Evolutionary conservation across 2,797 vertebrate species (phyloP).

Genomic region (Sebastes aleutianus): DNA sequence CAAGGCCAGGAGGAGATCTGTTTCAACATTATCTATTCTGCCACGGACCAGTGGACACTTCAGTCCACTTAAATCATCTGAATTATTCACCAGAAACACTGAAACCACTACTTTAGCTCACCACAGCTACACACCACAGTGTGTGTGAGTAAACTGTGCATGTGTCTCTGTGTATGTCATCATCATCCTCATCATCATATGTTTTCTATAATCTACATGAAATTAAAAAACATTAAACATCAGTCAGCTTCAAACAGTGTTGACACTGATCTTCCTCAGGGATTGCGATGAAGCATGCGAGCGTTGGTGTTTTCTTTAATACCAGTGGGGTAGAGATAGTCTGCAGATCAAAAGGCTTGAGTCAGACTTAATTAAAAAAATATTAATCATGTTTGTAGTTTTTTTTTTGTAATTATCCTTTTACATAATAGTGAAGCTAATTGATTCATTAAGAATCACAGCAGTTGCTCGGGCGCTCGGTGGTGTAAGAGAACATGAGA

Average conservation of each 20-base stretch:
- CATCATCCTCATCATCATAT: neutral
- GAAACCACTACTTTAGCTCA: constrained; percentile 1
- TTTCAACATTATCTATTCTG: constrained; percentile 33
- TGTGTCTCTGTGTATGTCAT: neutral
- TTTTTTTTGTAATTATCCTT: constrained; percentile 28
- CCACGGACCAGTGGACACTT: constrained; percentile 23
- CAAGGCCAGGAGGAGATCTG: constrained; percentile 10
- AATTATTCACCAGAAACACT: constrained; percentile 53
- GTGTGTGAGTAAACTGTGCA: neutral
- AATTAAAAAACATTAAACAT: neutral
- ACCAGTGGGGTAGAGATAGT: constrained; percentile 20
- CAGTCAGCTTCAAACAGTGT: constrained; percentile 30
- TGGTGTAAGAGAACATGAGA: neutral
- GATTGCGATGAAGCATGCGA: constrained; percentile 18
- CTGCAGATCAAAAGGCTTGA: constrained; percentile 41
- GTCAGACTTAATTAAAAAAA: constrained; percentile 44
- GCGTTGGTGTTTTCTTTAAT: constrained; percentile 33
- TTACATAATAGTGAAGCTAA: constrained; percentile 44
- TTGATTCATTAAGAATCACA: constrained; percentile 46
- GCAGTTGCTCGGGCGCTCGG: constrained; percentile 1
- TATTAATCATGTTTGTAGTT: constrained; percentile 22
- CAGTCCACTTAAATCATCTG: constrained; percentile 37
- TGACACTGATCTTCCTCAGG: constrained; percentile 32
- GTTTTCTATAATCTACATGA: constrained; percentile 22
- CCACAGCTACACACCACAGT: neutral